Evolutionary conservation across 2,113 vertebrate genomes (phyloP).

Genomic region (Erythrocercus mccallii): DNA sequence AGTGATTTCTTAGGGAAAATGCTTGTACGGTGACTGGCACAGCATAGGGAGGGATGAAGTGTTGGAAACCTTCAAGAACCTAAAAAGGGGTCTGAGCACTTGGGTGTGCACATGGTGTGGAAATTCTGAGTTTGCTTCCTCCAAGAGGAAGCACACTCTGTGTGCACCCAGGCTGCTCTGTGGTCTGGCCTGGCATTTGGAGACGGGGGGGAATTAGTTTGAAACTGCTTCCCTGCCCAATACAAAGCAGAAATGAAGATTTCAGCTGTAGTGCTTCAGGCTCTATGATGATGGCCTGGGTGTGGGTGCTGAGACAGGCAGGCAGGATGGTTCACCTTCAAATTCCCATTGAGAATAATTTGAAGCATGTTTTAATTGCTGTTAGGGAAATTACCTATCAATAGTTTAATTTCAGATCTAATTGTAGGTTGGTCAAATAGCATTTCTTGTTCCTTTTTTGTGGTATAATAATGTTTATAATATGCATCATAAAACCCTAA

Average conservation of each 20-base stretch:
- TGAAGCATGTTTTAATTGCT: not conserved
- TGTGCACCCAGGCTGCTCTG: not conserved
- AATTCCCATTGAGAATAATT: not conserved
- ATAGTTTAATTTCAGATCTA: not conserved
- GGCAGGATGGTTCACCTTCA: not conserved
- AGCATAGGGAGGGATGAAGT: not conserved
- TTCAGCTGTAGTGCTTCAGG: accelerated
- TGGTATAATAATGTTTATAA: not conserved
- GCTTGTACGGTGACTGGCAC: accelerated
- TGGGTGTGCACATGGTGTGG: too few relatives aligned
- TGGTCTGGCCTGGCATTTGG: not conserved
- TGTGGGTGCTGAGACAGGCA: not conserved
- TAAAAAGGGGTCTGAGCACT: not conserved
- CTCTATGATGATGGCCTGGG: accelerated
- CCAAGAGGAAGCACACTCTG: not conserved
- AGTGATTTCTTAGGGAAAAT: not conserved
- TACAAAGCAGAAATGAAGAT: accelerated
- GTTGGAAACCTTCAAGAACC: accelerated
- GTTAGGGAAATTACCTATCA: not conserved
- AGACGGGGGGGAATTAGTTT: not conserved
- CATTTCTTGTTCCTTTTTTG: not conserved
- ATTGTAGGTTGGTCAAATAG: not conserved
- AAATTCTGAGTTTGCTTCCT: not conserved
- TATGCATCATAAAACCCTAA: not conserved
- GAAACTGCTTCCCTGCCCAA: not conserved